Base-by-base conservation (phyloP, 1,140 invertebrate genomes). In the Oscheius sp. region DNA sequence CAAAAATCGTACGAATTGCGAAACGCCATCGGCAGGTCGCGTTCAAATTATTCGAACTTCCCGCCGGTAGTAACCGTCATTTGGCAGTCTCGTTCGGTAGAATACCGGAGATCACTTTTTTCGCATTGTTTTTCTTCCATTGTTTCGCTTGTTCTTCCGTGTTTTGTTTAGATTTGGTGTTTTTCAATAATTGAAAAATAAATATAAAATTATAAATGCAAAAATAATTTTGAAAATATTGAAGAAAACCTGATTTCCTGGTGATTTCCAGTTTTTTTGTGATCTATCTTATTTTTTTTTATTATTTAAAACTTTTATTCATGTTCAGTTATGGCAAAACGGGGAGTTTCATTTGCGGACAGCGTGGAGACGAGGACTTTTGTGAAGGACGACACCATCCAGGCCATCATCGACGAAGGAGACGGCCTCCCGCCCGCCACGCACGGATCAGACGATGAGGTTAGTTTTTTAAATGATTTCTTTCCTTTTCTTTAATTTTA, bases 291-390 rank as follows among this genome's bases (percentile, higher is more conserved):
- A 7, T 7, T 55, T 13, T 42, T 10, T 42, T 10, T n/a, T 42
- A 10, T 10, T 42, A n/a, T n/a, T 42, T 42, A 10, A 10, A 10
- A 34, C 3, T 34, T 63, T 34, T 36, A 46, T 55, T 34, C 46
- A 67, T 38, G 1, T 26, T 18, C 7, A 67, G 31, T 32, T n/a
- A 68, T 68, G 67, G 34, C 67, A 18, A 68, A 68, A 42, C 32
- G 67, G 23, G 67, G 49, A 13, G 67, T 68, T 10, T 68, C 67
- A 10, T 68, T 68, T 42, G 67, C 67, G n/a, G 67, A 68, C 31
- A 55, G 55, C 55, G 55, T 68, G 3, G 67, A 68, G 45, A 68
- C 67, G 28, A 31, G 67, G n/a, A 55, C 55, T 28, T 68, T 59
- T 20, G 67, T 2, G 67, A 68, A 23, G 55, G 45, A 18, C 28